Evolutionary conservation across 2,113 vertebrate species (phyloP).

Genomic region (Trinectes maculatus): DNA sequence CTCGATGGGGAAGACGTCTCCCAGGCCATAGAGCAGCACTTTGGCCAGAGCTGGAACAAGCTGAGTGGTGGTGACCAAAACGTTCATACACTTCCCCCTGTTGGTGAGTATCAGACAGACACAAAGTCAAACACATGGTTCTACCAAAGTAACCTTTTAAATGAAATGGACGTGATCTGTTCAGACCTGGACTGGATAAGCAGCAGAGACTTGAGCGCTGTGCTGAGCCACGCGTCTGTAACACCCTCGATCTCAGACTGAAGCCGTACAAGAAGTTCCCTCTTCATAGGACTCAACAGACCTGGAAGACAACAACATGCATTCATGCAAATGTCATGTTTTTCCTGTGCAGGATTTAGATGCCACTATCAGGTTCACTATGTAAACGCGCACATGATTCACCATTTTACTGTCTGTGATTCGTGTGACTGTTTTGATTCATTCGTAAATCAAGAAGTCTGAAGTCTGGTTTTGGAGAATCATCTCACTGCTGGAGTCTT

Average conservation of each 20-base stretch:
- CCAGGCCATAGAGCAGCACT: constrained; percentile 95
- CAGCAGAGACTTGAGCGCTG: constrained; percentile 93
- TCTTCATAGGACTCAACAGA: constrained; percentile 91
- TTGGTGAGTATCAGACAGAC: constrained; percentile 8
- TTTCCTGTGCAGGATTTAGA: neutral
- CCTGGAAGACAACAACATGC: constrained; percentile 73
- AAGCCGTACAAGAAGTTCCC: constrained; percentile 89
- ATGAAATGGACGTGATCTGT: neutral
- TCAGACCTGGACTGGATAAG: constrained; percentile 95
- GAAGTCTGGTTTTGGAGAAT: no score
- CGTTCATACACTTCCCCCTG: constrained; percentile 96
- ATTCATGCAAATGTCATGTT: neutral
- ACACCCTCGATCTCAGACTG: constrained; percentile 93
- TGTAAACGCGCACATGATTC: neutral
- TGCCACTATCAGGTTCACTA: accelerated
- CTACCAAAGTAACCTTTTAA: neutral
- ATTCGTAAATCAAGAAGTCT: no score
- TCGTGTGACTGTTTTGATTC: no score
- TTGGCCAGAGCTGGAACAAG: constrained; percentile 97
- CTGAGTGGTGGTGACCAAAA: constrained; percentile 97
- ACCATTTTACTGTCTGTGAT: no score
- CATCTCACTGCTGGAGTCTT: neutral
- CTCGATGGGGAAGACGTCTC: constrained; percentile 95
- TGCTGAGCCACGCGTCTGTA: constrained; percentile 96
- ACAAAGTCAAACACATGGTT: neutral